Evolutionary conservation across 2,888 invertebrate genomes (phyloP).

Genomic region (Pandemis heparana): DNA sequence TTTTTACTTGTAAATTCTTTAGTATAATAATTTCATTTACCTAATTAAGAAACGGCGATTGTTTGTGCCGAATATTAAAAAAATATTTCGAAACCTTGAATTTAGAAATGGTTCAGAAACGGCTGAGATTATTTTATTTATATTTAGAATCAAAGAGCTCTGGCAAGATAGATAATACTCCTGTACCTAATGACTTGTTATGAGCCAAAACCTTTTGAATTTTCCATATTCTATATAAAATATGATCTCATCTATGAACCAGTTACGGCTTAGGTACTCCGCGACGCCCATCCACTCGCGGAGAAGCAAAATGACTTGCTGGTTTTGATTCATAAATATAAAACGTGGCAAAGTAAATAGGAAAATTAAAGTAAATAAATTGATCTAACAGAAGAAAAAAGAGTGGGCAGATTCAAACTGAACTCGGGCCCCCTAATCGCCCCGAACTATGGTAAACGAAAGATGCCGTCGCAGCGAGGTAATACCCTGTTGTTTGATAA

Average conservation of each 20-base stretch:
- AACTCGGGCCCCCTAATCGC: conserved; percentile 76
- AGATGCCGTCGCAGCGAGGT: conserved; percentile 51
- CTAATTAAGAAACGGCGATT: not conserved
- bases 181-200: not conserved
- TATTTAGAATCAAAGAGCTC: not conserved
- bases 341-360: no score
- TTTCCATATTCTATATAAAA: not conserved
- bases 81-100: not conserved
- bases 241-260: not conserved
- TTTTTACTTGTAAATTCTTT: not conserved
- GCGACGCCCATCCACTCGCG: no score
- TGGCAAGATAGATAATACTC: not conserved
- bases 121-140: not conserved
- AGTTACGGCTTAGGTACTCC: no score
- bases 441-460: conserved; percentile 70
- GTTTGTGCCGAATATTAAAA: not conserved
- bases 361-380: not conserved
- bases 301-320: no score
- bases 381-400: conserved; percentile 70
- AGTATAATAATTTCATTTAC: conserved; percentile 1
- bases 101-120: not conserved
- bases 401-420: conserved; percentile 76
- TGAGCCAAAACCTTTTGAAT: not conserved
- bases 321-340: no score
- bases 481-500: conserved; percentile 44